Conservation (phyloP, 2,113 vertebrate genomes). For the Mirza zaza region DNA sequence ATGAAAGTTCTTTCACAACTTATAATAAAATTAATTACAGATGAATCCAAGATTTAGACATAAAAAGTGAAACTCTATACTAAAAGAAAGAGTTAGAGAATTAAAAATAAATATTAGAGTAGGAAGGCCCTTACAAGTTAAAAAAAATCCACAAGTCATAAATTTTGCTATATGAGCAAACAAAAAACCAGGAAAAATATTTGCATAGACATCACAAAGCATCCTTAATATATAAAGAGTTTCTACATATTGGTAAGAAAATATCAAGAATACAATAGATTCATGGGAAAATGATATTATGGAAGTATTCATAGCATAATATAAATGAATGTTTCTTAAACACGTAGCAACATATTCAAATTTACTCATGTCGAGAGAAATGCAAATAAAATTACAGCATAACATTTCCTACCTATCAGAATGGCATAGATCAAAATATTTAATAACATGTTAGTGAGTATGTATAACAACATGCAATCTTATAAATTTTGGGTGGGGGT, state of each 20-base stretch:
- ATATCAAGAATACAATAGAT: not conserved
- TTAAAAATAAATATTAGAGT: not conserved
- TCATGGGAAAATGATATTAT: not conserved
- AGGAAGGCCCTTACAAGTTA: not conserved
- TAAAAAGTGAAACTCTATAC: not conserved
- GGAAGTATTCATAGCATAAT: not conserved
- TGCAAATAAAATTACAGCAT: not conserved
- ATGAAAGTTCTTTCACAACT: conserved; percentile 1
- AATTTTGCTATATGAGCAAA: conserved; percentile 4
- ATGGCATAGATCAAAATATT: not conserved
- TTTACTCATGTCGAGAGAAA: not conserved
- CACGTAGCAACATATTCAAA: not conserved
- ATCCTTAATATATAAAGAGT: not conserved
- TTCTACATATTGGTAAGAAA: not conserved
- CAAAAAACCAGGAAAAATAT: not conserved
- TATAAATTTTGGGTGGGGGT: not conserved
- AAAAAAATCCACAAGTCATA: not conserved
- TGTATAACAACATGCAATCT: not conserved
- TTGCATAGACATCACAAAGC: not conserved
- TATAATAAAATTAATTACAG: conserved; percentile 4
- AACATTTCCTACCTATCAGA: not conserved
- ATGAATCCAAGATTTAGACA: not conserved
- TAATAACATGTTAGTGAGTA: not conserved
- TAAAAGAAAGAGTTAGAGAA: not conserved
- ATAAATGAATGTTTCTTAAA: not conserved